Conservation (phyloP, 2,113 vertebrate genomes). For the Sciurus niger region DNA sequence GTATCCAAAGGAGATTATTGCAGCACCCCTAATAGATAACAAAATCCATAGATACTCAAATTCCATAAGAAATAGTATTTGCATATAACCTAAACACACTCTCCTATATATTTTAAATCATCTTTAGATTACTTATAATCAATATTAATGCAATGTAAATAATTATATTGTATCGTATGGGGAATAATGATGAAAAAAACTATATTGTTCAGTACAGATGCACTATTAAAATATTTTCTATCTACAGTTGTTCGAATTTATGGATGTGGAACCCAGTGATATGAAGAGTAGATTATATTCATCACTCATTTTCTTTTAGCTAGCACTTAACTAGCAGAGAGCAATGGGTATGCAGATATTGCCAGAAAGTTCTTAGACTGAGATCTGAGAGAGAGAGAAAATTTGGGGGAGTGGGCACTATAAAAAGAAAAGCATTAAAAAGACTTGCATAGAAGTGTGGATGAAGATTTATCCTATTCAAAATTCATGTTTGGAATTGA, state of each 20-base stretch:
- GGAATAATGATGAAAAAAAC: neutral
- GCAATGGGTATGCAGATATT: neutral
- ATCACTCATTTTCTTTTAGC: neutral
- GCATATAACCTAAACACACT: neutral
- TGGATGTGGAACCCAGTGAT: neutral
- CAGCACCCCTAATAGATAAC: neutral
- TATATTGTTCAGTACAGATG: neutral
- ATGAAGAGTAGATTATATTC: neutral
- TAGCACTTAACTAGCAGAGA: neutral
- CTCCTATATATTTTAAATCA: neutral
- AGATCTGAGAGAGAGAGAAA: neutral
- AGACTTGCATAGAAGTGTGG: neutral
- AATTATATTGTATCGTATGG: neutral
- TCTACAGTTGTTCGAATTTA: neutral
- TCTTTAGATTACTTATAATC: neutral
- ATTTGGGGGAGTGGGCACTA: neutral
- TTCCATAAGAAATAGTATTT: neutral
- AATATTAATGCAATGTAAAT: neutral
- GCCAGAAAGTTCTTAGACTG: neutral
- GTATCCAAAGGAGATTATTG: neutral
- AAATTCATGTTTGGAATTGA: neutral
- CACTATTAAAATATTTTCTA: neutral
- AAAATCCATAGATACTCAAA: neutral
- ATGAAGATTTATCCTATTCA: neutral
- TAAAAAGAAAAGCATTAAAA: neutral